Conservation (phyloP, 2,797 vertebrate genomes). For the Cryptoprocta ferox region DNA sequence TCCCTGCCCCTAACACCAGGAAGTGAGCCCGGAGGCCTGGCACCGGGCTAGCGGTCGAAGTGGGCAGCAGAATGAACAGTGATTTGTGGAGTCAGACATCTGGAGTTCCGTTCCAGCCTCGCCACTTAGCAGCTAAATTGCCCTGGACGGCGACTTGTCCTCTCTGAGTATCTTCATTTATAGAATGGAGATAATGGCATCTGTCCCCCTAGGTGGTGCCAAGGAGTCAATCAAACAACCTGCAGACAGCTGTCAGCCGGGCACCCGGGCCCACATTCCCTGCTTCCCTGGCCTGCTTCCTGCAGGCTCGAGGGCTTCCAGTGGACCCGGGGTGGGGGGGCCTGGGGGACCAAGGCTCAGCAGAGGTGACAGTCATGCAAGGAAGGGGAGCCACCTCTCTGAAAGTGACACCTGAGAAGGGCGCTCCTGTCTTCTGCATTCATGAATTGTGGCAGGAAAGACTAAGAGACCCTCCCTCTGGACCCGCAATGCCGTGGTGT, state of each 20-base stretch:
- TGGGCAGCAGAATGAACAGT: background rate
- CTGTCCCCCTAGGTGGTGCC: background rate
- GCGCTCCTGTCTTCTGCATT: background rate
- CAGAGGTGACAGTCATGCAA: background rate
- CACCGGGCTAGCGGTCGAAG: background rate
- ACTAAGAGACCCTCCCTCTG: background rate
- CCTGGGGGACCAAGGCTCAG: background rate
- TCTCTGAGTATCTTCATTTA: background rate
- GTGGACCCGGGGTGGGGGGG: fast-evolving
- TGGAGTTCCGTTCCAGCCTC: background rate
- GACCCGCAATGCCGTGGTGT: background rate
- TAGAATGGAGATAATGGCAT: background rate
- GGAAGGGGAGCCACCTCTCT: background rate
- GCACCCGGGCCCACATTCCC: background rate
- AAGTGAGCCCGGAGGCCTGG: background rate
- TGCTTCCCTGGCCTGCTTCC: background rate
- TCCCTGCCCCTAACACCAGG: background rate
- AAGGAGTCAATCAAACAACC: background rate
- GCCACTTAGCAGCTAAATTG: background rate
- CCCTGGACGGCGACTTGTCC: background rate
- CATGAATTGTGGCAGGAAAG: background rate
- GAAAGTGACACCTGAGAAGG: background rate
- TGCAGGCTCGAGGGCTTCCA: background rate
- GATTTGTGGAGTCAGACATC: background rate
- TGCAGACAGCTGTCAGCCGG: background rate